phyloP scores from a whole-genome alignment of 2,888 invertebrate genomes.

The Drosophila austrosaltans region DNA sequence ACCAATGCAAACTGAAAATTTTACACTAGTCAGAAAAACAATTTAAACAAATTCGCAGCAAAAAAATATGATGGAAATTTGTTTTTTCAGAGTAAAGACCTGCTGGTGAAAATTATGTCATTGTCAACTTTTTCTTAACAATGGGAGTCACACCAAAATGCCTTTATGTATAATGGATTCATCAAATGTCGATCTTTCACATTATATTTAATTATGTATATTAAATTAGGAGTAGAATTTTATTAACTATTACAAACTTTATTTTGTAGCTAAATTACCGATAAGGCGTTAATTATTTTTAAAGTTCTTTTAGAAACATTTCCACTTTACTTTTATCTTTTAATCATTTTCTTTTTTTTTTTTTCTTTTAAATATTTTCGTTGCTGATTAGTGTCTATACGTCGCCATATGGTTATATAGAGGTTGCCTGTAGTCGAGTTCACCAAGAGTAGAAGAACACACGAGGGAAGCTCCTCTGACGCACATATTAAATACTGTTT shows the following conservation, averaged over 20 bases:
- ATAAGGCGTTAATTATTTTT: background rate
- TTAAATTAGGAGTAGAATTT: too few relatives aligned
- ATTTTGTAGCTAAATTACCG: too few relatives aligned
- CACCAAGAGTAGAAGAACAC: constrained; percentile 21
- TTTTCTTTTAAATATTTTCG: background rate
- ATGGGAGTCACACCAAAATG: too few relatives aligned
- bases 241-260: too few relatives aligned
- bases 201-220: too few relatives aligned
- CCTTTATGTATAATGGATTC: background rate
- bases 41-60: background rate
- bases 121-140: too few relatives aligned
- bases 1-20: constrained; percentile 7
- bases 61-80: background rate
- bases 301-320: background rate
- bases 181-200: too few relatives aligned
- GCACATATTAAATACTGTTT: constrained; percentile 58
- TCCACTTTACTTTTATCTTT: background rate
- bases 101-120: too few relatives aligned
- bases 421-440: constrained; percentile 17
- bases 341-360: background rate
- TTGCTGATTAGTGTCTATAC: constrained; percentile 5
- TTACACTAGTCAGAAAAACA: constrained; percentile 1
- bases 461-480: constrained; percentile 47
- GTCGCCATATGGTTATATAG: constrained; percentile 2
- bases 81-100: background rate